phyloP scores from a whole-genome alignment of 2,113 vertebrate genomes.

The Phaethornis superciliosus region DNA sequence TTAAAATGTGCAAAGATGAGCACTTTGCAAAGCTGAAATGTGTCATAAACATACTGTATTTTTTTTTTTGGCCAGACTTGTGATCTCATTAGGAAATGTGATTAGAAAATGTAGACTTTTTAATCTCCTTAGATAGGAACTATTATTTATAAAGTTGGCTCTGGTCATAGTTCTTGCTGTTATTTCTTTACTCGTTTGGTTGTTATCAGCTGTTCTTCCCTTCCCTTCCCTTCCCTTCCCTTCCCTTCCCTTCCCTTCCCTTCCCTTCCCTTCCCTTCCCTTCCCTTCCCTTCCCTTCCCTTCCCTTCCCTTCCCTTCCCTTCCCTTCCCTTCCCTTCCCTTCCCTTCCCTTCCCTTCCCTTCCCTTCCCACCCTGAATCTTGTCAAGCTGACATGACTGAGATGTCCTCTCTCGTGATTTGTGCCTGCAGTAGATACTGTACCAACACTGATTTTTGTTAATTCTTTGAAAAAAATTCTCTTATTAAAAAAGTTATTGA shows the following conservation, averaged over 20 bases:
- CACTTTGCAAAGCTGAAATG: not conserved
- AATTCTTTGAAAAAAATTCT: not conserved
- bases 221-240: too few species aligned
- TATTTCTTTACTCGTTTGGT: slow-evolving; percentile 46
- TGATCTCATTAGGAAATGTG: slow-evolving; percentile 37
- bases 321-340: too few species aligned
- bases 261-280: too few species aligned
- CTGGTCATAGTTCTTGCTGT: slow-evolving; percentile 30
- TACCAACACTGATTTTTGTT: not conserved
- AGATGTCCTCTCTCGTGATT: not conserved
- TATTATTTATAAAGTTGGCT: slow-evolving; percentile 30
- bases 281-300: too few species aligned
- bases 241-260: too few species aligned
- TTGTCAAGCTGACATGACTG: not conserved
- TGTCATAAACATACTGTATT: not conserved
- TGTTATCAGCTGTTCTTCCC: slow-evolving; percentile 25
- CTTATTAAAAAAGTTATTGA: not conserved
- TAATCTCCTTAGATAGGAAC: slow-evolving; percentile 43
- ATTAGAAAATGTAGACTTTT: slow-evolving; percentile 52
- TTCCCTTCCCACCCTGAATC: not conserved
- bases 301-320: too few species aligned
- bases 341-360: too few species aligned
- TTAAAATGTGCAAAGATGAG: not conserved
- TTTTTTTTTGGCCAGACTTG: slow-evolving; percentile 18
- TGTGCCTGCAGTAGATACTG: not conserved